A percentile compares a stretch with the other conserved stretches of the same genome.
Evolutionary conservation across 2,888 invertebrate species (phyloP).

Genomic region (Drosophila mimetica): DNA sequence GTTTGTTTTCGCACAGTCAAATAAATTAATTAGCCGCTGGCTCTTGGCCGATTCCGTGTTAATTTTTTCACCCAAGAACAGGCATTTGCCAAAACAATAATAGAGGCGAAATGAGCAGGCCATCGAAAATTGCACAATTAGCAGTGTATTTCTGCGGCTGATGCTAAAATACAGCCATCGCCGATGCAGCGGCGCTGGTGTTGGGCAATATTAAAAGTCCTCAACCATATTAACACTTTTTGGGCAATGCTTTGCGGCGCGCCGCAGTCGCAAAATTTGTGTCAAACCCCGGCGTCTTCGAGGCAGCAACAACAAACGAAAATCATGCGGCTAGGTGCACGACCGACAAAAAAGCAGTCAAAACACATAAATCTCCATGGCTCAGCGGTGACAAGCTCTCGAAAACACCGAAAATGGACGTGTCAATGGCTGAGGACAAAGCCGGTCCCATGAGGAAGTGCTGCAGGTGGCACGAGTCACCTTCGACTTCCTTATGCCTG

Average conservation of each 20-base stretch:
- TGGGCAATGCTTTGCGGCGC: slow-evolving; percentile 75
- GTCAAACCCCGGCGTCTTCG: slow-evolving; percentile 51
- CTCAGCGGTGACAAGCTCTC: slow-evolving; percentile 48
- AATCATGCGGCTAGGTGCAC: slow-evolving; percentile 67
- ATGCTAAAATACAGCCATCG: slow-evolving; percentile 23
- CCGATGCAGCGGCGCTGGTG: slow-evolving; percentile 53
- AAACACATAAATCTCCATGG: slow-evolving; percentile 44
- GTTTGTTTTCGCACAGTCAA: slow-evolving; percentile 55
- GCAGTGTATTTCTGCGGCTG: slow-evolving; percentile 47
- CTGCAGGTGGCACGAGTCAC: slow-evolving; percentile 51
- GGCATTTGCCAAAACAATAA: slow-evolving; percentile 43
- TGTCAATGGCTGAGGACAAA: slow-evolving; percentile 30
- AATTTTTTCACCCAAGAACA: slow-evolving; percentile 74
- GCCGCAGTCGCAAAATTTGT: slow-evolving; percentile 72
- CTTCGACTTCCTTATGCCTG: slow-evolving; percentile 64
- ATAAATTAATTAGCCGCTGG: slow-evolving; percentile 72
- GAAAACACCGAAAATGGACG: slow-evolving; percentile 31
- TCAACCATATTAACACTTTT: slow-evolving; percentile 78
- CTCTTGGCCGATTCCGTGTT: slow-evolving; percentile 61
- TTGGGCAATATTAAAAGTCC: slow-evolving; percentile 77
- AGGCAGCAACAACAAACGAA: slow-evolving; percentile 51
- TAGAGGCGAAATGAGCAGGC: slow-evolving; percentile 55
- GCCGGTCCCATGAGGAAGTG: slow-evolving; percentile 62
- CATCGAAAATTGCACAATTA: slow-evolving; percentile 75
- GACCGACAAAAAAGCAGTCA: slow-evolving; percentile 47